Conservation (phyloP, 2,888 invertebrate species). For the Volucella zonaria region DNA sequence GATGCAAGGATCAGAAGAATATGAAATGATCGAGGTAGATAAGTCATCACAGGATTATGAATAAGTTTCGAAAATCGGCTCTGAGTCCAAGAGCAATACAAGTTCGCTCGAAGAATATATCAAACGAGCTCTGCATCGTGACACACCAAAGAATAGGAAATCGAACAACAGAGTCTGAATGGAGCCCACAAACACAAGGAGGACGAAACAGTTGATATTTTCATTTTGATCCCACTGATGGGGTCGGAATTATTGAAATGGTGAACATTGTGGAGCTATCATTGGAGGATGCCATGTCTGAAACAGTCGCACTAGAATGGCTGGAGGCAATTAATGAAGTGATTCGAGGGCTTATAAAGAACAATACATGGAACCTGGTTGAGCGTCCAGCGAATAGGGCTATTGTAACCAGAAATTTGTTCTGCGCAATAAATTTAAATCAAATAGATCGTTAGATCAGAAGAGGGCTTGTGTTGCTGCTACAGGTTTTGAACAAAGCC, state of each 20-base stretch:
- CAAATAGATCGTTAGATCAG: slow-evolving; percentile 32
- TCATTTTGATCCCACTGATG: not conserved
- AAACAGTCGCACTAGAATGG: slow-evolving; percentile 26
- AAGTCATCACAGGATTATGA: not conserved
- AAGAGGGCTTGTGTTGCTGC: slow-evolving; percentile 26
- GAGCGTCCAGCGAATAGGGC: slow-evolving; percentile 34
- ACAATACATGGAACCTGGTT: slow-evolving; percentile 40
- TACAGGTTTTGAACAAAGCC: slow-evolving; percentile 18
- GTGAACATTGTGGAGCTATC: slow-evolving; percentile 25
- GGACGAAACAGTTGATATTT: not conserved
- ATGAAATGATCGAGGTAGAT: not conserved
- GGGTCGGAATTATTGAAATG: not conserved
- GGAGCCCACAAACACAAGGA: not conserved
- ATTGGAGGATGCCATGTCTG: slow-evolving; percentile 24
- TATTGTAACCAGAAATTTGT: slow-evolving; percentile 46
- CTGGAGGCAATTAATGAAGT: slow-evolving; percentile 38
- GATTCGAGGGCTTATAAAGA: slow-evolving; percentile 33
- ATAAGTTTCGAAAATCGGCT: not conserved
- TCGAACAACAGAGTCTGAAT: no score
- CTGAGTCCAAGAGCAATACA: not conserved
- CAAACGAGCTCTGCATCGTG: no score
- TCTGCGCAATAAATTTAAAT: slow-evolving; percentile 43
- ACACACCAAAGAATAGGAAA: no score
- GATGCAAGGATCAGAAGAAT: not conserved
- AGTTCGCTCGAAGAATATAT: no score